phyloP scores from a whole-genome alignment of 2,113 vertebrate genomes.

The Callorhinus ursinus region DNA sequence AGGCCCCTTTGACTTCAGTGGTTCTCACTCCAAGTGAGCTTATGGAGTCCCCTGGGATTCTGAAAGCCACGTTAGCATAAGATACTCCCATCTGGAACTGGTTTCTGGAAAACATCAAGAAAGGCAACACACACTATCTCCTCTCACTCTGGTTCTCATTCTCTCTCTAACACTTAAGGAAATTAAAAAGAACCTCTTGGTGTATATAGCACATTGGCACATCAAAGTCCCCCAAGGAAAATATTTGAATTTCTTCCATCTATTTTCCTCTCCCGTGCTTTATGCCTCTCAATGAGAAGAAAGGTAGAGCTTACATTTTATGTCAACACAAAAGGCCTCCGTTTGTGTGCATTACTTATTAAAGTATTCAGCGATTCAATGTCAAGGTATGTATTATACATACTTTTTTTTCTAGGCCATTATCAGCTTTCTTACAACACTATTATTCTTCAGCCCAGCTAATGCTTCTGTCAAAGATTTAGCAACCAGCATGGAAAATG shows the following conservation, averaged over 20 bases:
- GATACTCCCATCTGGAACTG: constrained; percentile 5
- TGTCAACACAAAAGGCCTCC: constrained; percentile 81
- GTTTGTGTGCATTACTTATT: constrained; percentile 78
- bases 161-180: constrained; percentile 48
- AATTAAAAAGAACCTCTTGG: constrained; percentile 62
- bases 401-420: constrained; percentile 70
- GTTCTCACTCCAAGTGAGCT: background rate
- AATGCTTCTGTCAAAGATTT: constrained; percentile 65
- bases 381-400: constrained; percentile 79
- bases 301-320: constrained; percentile 75
- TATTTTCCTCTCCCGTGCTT: constrained; percentile 68
- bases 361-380: constrained; percentile 78
- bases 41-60: background rate
- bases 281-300: constrained; percentile 68
- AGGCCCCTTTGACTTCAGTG: background rate
- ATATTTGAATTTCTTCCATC: constrained; percentile 78
- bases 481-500: constrained; percentile 62
- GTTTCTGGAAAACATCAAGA: constrained; percentile 51
- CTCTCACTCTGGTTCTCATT: background rate
- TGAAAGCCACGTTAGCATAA: background rate
- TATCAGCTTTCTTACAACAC: constrained; percentile 69
- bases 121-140: background rate
- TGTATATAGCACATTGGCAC: constrained; percentile 28
- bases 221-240: constrained; percentile 78
- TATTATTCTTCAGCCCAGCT: constrained; percentile 71